Evolutionary conservation across 2,797 vertebrate genomes (phyloP).

Genomic region (Sternarchorhynchus goeldii): DNA sequence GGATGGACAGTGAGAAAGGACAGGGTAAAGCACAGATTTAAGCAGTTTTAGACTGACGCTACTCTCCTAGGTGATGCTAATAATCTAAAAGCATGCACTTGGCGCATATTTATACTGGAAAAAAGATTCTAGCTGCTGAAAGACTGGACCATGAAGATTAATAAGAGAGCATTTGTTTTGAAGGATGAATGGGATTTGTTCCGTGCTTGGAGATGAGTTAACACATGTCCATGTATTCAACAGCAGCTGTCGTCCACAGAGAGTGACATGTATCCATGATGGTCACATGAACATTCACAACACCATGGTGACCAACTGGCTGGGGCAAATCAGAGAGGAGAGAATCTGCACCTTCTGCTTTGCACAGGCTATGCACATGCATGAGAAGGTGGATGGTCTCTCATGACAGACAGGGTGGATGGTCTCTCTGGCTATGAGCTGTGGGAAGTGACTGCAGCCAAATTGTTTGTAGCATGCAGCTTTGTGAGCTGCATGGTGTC

Average conservation of each 20-base stretch:
- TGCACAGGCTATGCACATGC: too few relatives aligned
- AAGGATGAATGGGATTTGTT: constrained; percentile 10
- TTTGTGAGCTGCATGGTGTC: constrained; percentile 31
- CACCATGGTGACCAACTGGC: constrained; percentile 12
- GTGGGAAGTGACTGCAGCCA: constrained; percentile 46
- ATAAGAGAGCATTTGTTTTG: background rate
- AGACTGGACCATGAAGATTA: constrained; percentile 1
- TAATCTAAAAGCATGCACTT: background rate
- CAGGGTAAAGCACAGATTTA: background rate
- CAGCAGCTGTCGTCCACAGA: constrained; percentile 7
- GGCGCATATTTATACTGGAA: background rate
- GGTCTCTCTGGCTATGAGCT: constrained; percentile 37
- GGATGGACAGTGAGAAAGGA: background rate
- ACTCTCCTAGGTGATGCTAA: background rate
- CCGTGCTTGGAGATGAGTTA: constrained; percentile 10
- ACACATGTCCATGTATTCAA: background rate
- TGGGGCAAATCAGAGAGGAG: constrained; percentile 24
- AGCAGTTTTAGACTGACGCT: background rate
- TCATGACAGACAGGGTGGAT: constrained; percentile 3
- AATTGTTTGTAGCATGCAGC: constrained; percentile 38
- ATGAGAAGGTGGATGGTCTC: background rate
- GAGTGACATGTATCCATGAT: constrained; percentile 46
- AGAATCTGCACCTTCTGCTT: background rate
- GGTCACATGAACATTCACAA: constrained; percentile 49
- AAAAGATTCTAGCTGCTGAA: background rate